Evolutionary conservation across 2,113 vertebrate genomes (phyloP), one percentile per base, ranked within the genome.

Genomic region (Hystrix brachyura): DNA sequence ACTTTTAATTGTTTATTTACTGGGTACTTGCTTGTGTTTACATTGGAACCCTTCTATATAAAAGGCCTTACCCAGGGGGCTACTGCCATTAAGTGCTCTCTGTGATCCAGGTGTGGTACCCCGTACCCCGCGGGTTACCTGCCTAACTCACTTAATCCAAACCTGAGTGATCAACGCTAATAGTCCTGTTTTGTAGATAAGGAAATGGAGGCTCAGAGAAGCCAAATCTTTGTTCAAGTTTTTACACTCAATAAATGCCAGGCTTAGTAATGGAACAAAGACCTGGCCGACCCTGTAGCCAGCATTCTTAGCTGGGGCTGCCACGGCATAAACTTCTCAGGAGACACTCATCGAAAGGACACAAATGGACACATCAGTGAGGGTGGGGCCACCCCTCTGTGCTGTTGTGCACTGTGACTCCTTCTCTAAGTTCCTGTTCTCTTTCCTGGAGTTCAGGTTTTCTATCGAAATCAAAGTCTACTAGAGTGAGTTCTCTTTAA

Each of bases 301-400:
- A 12, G 46, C 18, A 46, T 46, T 79, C 62, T 48, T 34, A 25
- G 5, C 55, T 11, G 53, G 23, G 51, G 25, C 2, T 55, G 29
- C 15, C 15, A 5, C 21, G 29, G 5, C 32, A 1, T 8, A 51
- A 17, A 57, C 32, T n/a, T 38, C 32, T 64, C 12, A 1, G 7
- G 34, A 67, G 57, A 4, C 11, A 43, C 38, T 43, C 69, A 79
- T 19, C 27, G 5, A n/a, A 34, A 46, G 27, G n/a, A 32, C 19
- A 6, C 62, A 34, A 21, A 2, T 2, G 34, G 67, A 43, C n/a
- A 4, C 7, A 32, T 7, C 1, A 0, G 0, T 2, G 48, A 46
- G n/a, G 46, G 9, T 51, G 13, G 64, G 19, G 27, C 9, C 38
- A 38, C 9, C 48, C 25, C 29, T 83, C 46, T 27, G 0, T 64